Conservation (phyloP, 2,113 vertebrate genomes). For the Tachysurus fulvidraco region DNA sequence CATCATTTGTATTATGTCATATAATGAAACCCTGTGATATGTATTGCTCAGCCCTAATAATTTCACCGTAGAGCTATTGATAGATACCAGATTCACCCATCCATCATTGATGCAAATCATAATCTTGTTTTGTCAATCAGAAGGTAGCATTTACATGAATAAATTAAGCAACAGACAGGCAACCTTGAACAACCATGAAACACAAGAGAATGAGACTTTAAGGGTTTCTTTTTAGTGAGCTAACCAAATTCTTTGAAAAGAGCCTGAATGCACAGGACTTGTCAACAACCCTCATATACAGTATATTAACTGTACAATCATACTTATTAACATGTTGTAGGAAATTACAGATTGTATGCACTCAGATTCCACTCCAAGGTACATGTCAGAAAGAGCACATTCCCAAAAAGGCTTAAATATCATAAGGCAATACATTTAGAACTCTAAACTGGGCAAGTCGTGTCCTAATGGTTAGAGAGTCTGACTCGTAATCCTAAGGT, state of each 20-base stretch:
- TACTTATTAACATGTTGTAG: neutral
- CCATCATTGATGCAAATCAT: neutral
- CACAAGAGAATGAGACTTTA: neutral
- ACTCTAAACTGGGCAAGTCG: too few relatives aligned
- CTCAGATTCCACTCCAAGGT: too few relatives aligned
- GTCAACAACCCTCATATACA: neutral
- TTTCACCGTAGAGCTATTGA: neutral
- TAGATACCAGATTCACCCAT: neutral
- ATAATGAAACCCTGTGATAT: neutral
- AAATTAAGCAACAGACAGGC: neutral
- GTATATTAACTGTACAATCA: neutral
- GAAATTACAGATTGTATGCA: too few relatives aligned
- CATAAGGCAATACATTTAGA: too few relatives aligned
- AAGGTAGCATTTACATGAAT: neutral
- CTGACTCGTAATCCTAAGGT: too few relatives aligned
- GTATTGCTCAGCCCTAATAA: neutral
- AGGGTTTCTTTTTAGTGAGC: neutral
- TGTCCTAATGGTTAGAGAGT: too few relatives aligned
- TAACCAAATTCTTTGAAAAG: neutral
- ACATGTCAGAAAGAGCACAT: too few relatives aligned
- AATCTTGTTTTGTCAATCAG: neutral
- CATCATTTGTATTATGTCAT: neutral
- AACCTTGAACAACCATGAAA: neutral
- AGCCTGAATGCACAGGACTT: neutral
- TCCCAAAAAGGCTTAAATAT: too few relatives aligned